phyloP scores from a whole-genome alignment of 2,113 vertebrate genomes.

The Piaya cayana region DNA sequence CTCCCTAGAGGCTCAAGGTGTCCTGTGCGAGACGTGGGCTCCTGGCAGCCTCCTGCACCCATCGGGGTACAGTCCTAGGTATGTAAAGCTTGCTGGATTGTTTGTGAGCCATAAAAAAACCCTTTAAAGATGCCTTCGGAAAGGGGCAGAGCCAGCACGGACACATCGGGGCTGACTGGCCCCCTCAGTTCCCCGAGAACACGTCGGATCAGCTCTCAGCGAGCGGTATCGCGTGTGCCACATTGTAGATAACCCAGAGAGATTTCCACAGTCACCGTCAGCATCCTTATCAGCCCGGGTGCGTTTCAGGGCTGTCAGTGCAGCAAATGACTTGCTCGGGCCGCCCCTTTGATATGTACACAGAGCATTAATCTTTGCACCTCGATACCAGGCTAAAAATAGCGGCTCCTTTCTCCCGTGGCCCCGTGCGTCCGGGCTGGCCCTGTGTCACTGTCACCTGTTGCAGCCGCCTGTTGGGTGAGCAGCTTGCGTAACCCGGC shows the following conservation, averaged over 20 bases:
- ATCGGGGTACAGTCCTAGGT: neutral
- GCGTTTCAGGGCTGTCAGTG: neutral
- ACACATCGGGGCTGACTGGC: neutral
- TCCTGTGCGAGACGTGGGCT: neutral
- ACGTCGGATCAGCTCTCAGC: rapidly evolving
- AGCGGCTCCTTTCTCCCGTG: neutral
- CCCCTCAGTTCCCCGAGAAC: neutral
- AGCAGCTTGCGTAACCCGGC: constrained; percentile 23
- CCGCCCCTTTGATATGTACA: neutral
- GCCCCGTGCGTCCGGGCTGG: neutral
- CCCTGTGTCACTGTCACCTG: neutral
- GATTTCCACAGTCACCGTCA: neutral
- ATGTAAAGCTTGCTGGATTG: neutral
- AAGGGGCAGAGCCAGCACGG: neutral
- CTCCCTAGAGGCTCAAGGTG: neutral
- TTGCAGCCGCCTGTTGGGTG: neutral
- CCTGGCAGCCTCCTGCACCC: neutral
- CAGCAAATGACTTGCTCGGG: neutral
- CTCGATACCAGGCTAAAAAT: constrained; percentile 9
- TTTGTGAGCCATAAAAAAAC: neutral
- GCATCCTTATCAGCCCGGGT: neutral
- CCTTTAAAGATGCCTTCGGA: neutral
- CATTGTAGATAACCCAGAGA: neutral
- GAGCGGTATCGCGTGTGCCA: rapidly evolving
- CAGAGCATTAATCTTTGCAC: neutral